Percentiles rank a stretch among this genome's conserved stretches.
Evolutionary conservation across 2,113 vertebrate species (phyloP).

Genomic region (Myrmecophaga tridactyla): DNA sequence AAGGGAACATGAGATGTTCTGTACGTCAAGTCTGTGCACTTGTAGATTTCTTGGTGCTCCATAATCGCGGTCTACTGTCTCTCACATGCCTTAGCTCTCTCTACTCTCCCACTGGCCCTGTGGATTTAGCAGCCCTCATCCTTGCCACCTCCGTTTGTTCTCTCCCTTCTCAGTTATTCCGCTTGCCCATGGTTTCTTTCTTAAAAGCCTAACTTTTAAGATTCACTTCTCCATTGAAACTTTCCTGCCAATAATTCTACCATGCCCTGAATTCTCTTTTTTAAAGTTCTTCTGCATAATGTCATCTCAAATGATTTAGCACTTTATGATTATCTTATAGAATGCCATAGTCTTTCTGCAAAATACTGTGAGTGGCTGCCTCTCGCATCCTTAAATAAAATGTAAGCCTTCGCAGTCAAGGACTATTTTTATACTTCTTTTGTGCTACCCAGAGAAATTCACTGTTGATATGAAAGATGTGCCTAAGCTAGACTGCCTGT

Average conservation of each 20-base stretch:
- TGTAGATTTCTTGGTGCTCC: not conserved
- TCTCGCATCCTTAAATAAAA: not conserved
- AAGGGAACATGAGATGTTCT: not conserved
- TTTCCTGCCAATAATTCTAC: not conserved
- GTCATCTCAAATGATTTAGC: not conserved
- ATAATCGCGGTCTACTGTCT: not conserved
- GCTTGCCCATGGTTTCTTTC: not conserved
- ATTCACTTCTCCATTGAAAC: not conserved
- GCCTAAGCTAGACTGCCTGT: not conserved
- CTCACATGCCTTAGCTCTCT: not conserved
- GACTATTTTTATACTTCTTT: not conserved
- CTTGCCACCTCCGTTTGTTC: not conserved
- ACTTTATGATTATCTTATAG: not conserved
- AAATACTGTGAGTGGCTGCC: not conserved
- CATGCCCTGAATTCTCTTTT: not conserved
- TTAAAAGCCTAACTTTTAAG: not conserved
- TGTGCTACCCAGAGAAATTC: not conserved
- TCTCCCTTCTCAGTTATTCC: not conserved
- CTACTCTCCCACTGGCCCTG: not conserved
- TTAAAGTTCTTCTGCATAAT: not conserved
- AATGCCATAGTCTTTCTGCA: not conserved
- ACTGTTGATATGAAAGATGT: not conserved
- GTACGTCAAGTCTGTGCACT: not conserved
- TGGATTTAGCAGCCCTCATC: not conserved
- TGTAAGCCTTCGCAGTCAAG: not conserved